phyloP scores from a whole-genome alignment of 1,140 invertebrate genomes.

The Microplitis demolitor region DNA sequence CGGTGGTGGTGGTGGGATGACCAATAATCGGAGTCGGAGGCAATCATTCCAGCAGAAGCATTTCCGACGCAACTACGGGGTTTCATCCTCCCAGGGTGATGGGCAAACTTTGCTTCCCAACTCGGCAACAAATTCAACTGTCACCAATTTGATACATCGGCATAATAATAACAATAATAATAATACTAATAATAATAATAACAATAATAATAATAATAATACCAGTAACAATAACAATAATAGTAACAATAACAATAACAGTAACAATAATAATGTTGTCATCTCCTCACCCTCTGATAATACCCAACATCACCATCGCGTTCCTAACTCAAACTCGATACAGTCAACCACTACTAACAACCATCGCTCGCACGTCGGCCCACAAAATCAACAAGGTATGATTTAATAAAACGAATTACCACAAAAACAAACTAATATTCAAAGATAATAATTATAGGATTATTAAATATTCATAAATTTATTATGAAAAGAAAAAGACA shows the following conservation, averaged over 20 bases:
- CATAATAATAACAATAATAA: conserved; percentile 32
- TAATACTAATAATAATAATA: conserved; percentile 23
- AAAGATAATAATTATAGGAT: too few species aligned
- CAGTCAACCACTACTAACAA: conserved; percentile 45
- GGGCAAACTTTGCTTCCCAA: conserved; percentile 55
- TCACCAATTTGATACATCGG: conserved; percentile 40
- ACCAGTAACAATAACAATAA: too few species aligned
- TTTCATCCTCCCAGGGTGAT: conserved; percentile 51
- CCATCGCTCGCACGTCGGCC: conserved; percentile 46
- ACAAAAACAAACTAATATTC: too few species aligned
- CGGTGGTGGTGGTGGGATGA: too few species aligned
- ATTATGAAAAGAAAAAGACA: too few species aligned
- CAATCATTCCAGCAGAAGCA: conserved; percentile 52
- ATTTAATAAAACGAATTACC: too few species aligned
- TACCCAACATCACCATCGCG: conserved; percentile 41
- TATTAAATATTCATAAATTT: too few species aligned
- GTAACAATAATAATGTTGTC: conserved; percentile 24
- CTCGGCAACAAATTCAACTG: conserved; percentile 41
- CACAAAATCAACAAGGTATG: conserved; percentile 49
- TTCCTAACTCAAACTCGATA: conserved; percentile 47
- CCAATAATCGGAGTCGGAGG: conserved; percentile 40
- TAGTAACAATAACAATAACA: conserved; percentile 21
- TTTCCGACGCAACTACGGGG: conserved; percentile 55
- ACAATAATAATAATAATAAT: conserved; percentile 30
- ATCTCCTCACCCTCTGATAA: conserved; percentile 50